Evolutionary conservation across 1,140 invertebrate species (phyloP).

Genomic region (Ladona fulva): DNA sequence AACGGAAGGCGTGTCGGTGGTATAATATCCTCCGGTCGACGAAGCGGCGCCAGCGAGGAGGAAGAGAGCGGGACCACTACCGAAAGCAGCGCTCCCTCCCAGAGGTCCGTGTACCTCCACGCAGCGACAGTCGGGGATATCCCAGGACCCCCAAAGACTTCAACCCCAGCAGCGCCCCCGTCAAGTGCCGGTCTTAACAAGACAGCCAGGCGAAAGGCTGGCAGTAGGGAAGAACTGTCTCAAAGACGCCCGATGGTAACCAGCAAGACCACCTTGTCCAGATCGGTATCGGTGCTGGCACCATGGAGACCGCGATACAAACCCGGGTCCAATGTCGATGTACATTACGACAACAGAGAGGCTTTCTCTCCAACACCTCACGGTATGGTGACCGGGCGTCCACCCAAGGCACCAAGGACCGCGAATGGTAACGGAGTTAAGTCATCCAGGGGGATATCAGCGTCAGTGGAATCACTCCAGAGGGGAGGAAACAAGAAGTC

Average conservation of each 20-base stretch:
- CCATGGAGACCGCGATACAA: constrained; percentile 70
- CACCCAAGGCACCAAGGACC: constrained; percentile 24
- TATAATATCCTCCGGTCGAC: constrained; percentile 12
- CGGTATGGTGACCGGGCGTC: constrained; percentile 11
- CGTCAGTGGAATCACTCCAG: constrained; percentile 19
- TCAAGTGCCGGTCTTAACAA: constrained; percentile 32
- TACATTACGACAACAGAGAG: constrained; percentile 52
- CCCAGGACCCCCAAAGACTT: constrained; percentile 40
- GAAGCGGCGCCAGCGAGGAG: not conserved
- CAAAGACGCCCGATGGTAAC: constrained; percentile 44
- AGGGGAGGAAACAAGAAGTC: constrained; percentile 18
- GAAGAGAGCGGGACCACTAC: constrained; percentile 61
- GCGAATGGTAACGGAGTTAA: constrained; percentile 14
- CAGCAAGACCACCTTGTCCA: constrained; percentile 63
- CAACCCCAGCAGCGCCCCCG: constrained; percentile 36
- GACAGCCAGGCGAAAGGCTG: not conserved
- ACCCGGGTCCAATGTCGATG: constrained; percentile 56
- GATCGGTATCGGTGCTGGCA: constrained; percentile 71
- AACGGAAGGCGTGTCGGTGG: not conserved
- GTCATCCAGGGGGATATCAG: constrained; percentile 16
- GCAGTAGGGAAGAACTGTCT: constrained; percentile 60
- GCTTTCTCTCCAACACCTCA: constrained; percentile 3
- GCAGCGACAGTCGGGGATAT: constrained; percentile 72
- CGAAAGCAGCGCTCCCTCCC: constrained; percentile 66
- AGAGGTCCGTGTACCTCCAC: constrained; percentile 68